Evolutionary conservation across 1,140 invertebrate species (phyloP).

Genomic region (Scaptomyza montana): DNA sequence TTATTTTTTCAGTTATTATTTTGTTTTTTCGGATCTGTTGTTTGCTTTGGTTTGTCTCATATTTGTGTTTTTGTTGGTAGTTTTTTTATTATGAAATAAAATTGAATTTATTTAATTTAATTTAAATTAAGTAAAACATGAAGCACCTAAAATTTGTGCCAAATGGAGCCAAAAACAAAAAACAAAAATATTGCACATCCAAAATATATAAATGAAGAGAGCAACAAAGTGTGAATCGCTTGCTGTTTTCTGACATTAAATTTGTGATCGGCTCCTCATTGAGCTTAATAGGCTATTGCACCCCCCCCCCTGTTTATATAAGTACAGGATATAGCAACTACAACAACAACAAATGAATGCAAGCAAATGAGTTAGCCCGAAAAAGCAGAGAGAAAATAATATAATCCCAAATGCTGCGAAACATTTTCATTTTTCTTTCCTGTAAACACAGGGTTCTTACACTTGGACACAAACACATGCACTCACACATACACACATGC

Average conservation of each 20-base stretch:
- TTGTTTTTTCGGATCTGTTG: not conserved
- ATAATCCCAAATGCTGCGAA: slow-evolving; percentile 61
- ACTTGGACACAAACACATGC: slow-evolving; percentile 8
- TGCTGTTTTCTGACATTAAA: no score
- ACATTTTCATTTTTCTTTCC: slow-evolving; percentile 59
- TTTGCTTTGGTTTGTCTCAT: not conserved
- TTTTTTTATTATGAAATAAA: slow-evolving; percentile 10
- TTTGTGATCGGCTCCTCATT: no score
- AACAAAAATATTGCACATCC: slow-evolving; percentile 48
- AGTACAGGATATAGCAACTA: slow-evolving; percentile 27
- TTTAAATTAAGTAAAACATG: no score
- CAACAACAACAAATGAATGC: slow-evolving; percentile 7
- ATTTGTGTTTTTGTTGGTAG: not conserved
- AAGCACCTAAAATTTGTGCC: no score
- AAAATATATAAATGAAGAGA: slow-evolving; percentile 41
- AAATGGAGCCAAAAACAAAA: slow-evolving; percentile 51
- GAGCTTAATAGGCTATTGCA: no score
- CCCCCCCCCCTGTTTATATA: slow-evolving; percentile 2
- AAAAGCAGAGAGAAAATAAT: slow-evolving; percentile 30
- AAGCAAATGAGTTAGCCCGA: slow-evolving; percentile 53
- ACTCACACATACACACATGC: slow-evolving; percentile 18
- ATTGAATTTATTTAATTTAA: slow-evolving; percentile 13
- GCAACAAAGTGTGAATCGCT: not conserved
- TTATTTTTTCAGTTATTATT: not conserved
- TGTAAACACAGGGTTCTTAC: slow-evolving; percentile 9